Evolutionary conservation across 2,113 vertebrate genomes (phyloP).

Genomic region (Cyrtonyx montezumae): DNA sequence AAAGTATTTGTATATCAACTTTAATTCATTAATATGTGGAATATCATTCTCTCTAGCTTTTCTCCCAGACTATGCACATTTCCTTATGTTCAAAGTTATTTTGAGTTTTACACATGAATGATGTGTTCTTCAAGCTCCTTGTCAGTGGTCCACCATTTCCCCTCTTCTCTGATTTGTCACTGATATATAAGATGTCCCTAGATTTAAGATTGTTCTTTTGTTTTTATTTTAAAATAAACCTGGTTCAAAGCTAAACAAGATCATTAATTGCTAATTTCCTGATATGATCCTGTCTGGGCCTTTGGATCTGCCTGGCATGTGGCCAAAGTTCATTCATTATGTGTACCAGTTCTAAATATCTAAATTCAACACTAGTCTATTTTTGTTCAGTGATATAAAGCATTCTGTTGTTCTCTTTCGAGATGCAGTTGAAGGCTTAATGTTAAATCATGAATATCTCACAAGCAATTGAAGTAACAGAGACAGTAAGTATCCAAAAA

Average conservation of each 20-base stretch:
- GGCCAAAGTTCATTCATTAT: not conserved
- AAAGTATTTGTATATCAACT: not conserved
- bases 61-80: not conserved
- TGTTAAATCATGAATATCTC: not conserved
- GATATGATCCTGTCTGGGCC: not conserved
- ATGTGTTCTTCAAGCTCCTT: not conserved
- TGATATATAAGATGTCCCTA: not conserved
- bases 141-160: not conserved
- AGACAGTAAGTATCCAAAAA: not conserved
- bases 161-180: not conserved
- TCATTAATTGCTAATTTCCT: constrained; percentile 56
- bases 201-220: not conserved
- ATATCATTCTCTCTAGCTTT: not conserved
- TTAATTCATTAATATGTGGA: not conserved
- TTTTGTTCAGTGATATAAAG: not conserved
- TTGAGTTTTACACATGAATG: not conserved
- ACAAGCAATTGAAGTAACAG: not conserved
- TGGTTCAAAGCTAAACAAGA: not conserved
- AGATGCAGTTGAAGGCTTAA: not conserved
- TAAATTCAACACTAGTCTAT: not conserved
- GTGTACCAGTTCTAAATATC: not conserved
- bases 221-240: constrained; percentile 24
- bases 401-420: not conserved
- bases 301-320: not conserved
- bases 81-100: not conserved